Base-by-base conservation (phyloP, 64 coral and sea anemone species). In the Pocillopora damicornis region DNA sequence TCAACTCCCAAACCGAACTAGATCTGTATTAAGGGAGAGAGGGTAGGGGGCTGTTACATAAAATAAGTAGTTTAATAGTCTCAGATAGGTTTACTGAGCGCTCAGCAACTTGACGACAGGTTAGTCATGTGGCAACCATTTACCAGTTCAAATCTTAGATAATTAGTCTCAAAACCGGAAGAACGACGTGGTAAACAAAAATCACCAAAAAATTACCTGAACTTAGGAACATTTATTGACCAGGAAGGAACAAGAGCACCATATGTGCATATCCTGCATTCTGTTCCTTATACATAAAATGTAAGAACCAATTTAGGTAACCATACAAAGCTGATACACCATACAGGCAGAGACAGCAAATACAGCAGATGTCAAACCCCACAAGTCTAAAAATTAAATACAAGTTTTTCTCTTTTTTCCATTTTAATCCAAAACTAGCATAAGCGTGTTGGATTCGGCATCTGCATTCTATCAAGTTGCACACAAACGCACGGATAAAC, bases 211-310 rank as follows among this genome's bases (percentile, higher is more conserved):
- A 56, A 51, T 26, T 2, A 71, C 37, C 30, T 2, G 37, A 56
- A 65, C 56, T 79, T 85, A 58, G 58, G 63, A 85, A 85, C 38
- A 85, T 72, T 85, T 85, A 85, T 85, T 85, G 64, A 73, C 81
- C 64, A 73, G 81, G 64, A 73, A 63, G 61, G 65, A 15, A 85
- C 56, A 66, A 73, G 37, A 72, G 65, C 37, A 72, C 68, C 20
- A 25, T 42, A 35, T 73, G 67, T 37, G 36, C 57, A 51, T 4
- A 51, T 72, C 63, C 67, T 71, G 25, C 25, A 23, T 85, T 66
- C 58, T 30, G 61, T 85, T 23, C 65, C n/a, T 66, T 20, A 37
- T 85, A 85, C 81, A 68, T 73, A 72, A 71, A 85, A 85, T 85
- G 23, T 72, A 67, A 85, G 64, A 85, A 65, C 81, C 65, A 71